Percentiles rank a stretch among this genome's conserved stretches.
phyloP scores from a whole-genome alignment of 2,888 invertebrate genomes.

The Ichneumon xanthorius region DNA sequence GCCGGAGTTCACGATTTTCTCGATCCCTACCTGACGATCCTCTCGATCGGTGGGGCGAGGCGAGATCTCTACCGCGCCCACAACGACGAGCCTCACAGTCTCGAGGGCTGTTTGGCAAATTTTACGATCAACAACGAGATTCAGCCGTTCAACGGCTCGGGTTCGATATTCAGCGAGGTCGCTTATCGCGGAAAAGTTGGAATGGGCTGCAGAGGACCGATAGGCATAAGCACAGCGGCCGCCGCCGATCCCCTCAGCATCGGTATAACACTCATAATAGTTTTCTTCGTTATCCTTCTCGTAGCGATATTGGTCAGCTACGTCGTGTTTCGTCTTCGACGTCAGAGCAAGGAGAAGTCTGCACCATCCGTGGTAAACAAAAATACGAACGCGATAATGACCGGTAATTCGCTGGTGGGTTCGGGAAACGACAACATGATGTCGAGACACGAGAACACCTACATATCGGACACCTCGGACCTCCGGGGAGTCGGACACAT shows the following conservation, averaged over 20 bases:
- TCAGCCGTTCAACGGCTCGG: constrained; percentile 95
- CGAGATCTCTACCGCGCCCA: constrained; percentile 87
- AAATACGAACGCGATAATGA: constrained; percentile 91
- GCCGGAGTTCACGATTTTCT: constrained; percentile 96
- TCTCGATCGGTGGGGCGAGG: constrained; percentile 93
- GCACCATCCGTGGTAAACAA: constrained; percentile 91
- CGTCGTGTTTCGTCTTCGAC: constrained; percentile 95
- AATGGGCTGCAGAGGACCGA: constrained; percentile 91
- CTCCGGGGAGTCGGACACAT: constrained; percentile 91
- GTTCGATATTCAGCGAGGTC: constrained; percentile 91
- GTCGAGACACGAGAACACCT: constrained; percentile 89
- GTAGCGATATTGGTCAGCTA: constrained; percentile 96
- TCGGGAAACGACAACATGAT: constrained; percentile 90
- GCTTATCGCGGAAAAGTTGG: constrained; percentile 90
- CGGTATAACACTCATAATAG: constrained; percentile 96
- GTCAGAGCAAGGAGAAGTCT: constrained; percentile 94
- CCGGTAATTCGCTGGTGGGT: constrained; percentile 89
- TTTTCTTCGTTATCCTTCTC: constrained; percentile 95
- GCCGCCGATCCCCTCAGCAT: constrained; percentile 95
- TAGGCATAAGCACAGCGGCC: constrained; percentile 91
- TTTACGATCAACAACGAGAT: constrained; percentile 95
- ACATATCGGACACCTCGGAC: constrained; percentile 87
- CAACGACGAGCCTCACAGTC: constrained; percentile 87
- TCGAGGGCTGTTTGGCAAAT: constrained; percentile 96
- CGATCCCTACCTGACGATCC: constrained; percentile 93